Percentiles rank a stretch among this genome's conserved stretches.
phyloP scores from a whole-genome alignment of 1,140 invertebrate species.

The Metopolophium dirhodum region DNA sequence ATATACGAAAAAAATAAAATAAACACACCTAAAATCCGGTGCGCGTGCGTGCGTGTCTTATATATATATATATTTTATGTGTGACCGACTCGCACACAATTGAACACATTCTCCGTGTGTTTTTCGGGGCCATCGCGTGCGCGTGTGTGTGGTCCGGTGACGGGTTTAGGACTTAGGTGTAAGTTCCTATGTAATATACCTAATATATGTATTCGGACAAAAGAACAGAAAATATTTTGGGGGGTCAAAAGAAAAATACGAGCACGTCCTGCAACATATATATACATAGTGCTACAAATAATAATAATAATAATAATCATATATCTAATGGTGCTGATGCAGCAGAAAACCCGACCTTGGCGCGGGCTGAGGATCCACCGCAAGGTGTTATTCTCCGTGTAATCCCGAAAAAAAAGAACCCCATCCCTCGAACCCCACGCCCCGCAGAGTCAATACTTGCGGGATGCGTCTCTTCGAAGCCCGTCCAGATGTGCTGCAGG shows the following conservation, averaged over 20 bases:
- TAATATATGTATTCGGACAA: background rate
- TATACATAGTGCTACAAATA: no score
- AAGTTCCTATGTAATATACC: background rate
- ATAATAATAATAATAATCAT: background rate
- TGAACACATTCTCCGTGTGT: slow-evolving; percentile 14
- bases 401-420: background rate
- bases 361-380: slow-evolving; percentile 23
- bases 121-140: background rate
- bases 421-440: background rate
- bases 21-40: slow-evolving; percentile 52
- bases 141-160: slow-evolving; percentile 36
- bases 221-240: slow-evolving; percentile 38
- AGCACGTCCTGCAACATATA: background rate
- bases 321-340: background rate
- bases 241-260: slow-evolving; percentile 33
- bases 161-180: background rate
- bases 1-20: background rate
- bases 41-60: background rate
- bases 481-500: slow-evolving; percentile 45
- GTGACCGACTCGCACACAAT: background rate
- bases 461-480: background rate
- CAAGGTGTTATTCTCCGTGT: slow-evolving; percentile 33
- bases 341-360: background rate
- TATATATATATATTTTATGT: background rate
- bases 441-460: background rate